Evolutionary conservation across 2,797 vertebrate genomes (phyloP), one percentile per base, ranked within the genome.

Genomic region (Manis javanica): DNA sequence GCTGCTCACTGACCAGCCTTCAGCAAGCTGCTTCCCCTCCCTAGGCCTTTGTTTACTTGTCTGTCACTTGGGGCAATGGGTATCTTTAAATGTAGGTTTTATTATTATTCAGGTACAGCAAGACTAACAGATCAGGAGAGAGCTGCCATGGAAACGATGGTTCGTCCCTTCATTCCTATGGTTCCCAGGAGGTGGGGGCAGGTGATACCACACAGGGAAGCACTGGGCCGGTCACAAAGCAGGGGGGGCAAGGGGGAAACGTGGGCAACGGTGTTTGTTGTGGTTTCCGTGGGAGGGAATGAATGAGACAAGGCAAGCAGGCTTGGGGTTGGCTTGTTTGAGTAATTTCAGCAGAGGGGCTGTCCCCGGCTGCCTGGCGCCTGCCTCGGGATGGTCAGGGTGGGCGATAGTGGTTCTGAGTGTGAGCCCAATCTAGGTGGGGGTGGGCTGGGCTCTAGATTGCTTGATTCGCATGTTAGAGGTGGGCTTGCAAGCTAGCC

Each of bases 381-480:
- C 49, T 34, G 49, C 5, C 26, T 72, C 8, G 39, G 21, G 24
- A 10, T 13, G 18, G 55, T 7, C 11, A 31, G 13, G 61, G 26
- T 78, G 39, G 42, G 42, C 14, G 55, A 26, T 5, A 1, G 42
- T 49, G 53, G 63, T n/a, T n/a, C 66, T 11, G 12, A 55, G 9
- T 0, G 0, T 29, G 23, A n/a, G 29, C 9, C 16, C 31, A 1
- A 11, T 0, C 16, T 49, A 46, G 37, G 66, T 24, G 18, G 42
- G 4, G 23, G 19, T 29, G 42, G 9, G 37, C 1, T 10, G 15
- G 19, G 6, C 61, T 68, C 61, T 51, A 24, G 55, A 9, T 1
- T 1, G 26, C 42, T 34, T 0, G 55, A 5, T 37, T 18, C 16
- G 19, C 55, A 0, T 8, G 15, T 19, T 66, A 59, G 29, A 39